These are phyloP conservation scores for Ariopsis seemanni DNA, from an alignment of 2,113 vertebrate genomes.

Conservation along the genomic window DNA sequence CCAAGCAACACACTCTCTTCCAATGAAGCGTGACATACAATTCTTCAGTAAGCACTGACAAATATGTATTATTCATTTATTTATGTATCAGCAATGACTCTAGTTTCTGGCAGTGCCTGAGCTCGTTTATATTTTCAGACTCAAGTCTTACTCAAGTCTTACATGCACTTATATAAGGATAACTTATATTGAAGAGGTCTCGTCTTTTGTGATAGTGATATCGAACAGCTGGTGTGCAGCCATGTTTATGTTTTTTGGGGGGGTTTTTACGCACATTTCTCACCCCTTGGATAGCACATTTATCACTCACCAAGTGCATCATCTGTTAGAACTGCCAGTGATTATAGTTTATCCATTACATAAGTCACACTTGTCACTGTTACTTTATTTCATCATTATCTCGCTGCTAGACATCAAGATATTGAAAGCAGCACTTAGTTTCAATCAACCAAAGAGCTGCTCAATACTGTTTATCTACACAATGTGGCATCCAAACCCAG, in stretches of 20 bases:
- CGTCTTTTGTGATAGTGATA: constrained; percentile 1
- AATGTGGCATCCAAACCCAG: constrained; percentile 3
- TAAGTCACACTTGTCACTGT: constrained; percentile 33
- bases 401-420: constrained; percentile 9
- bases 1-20: not conserved
- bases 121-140: not conserved
- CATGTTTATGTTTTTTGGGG: not conserved
- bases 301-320: constrained; percentile 22
- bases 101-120: not conserved
- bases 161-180: no score
- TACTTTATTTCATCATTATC: constrained; percentile 47
- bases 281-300: constrained; percentile 27
- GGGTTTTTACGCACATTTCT: not conserved
- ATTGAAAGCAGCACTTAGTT: not conserved
- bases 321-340: constrained; percentile 21
- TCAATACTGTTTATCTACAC: constrained; percentile 5
- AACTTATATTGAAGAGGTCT: not conserved
- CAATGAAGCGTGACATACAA: not conserved
- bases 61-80: not conserved
- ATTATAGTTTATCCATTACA: constrained; percentile 38
- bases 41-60: not conserved
- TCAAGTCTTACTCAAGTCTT: not conserved
- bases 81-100: not conserved
- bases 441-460: constrained; percentile 3
- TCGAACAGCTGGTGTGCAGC: constrained; percentile 29